These are phyloP conservation scores for Choloepus didactylus DNA, from an alignment of 2,797 vertebrate genomes.

Conservation along the genomic window DNA sequence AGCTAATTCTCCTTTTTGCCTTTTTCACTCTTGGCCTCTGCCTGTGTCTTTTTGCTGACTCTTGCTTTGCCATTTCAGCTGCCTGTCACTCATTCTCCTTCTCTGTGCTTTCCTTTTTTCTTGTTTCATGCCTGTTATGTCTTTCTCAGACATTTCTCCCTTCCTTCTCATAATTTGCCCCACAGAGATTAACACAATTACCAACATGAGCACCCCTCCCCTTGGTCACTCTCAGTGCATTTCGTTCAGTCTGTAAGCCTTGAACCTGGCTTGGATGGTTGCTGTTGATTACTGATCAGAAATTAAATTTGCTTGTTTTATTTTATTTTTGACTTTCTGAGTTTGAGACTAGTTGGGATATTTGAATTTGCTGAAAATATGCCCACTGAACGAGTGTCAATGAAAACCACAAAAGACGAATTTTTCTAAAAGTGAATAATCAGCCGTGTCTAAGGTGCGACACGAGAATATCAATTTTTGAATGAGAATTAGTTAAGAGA, in stretches of 20 bases:
- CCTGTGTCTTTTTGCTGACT: neutral
- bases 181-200: neutral
- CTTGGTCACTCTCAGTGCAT: neutral
- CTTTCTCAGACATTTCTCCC: neutral
- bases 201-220: neutral
- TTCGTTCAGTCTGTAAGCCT: neutral
- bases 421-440: neutral
- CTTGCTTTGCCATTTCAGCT: neutral
- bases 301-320: neutral
- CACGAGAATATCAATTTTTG: neutral
- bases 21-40: neutral
- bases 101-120: neutral
- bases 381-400: neutral
- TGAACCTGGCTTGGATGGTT: neutral
- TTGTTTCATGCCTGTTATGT: neutral
- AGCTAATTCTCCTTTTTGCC: neutral
- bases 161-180: neutral
- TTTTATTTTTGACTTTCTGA: conserved; percentile 1
- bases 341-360: neutral
- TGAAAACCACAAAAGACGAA: neutral
- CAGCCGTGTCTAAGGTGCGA: neutral
- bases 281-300: neutral
- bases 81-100: neutral
- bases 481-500: neutral
- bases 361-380: conserved; percentile 50